These are phyloP conservation scores for Gastrophryne carolinensis DNA, from an alignment of 2,797 vertebrate species.

Conservation along the genomic window DNA sequence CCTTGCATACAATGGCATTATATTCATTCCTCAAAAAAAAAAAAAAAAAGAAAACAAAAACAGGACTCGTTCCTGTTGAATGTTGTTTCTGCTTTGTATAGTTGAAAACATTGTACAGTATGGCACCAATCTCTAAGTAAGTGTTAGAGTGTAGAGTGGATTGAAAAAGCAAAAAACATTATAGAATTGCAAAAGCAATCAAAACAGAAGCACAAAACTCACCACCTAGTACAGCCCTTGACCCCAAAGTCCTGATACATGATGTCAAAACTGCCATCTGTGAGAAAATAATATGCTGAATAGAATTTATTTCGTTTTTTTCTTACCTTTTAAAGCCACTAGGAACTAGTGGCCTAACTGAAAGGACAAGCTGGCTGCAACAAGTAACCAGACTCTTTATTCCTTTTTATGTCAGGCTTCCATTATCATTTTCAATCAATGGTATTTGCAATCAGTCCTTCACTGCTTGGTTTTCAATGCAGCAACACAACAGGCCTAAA, in stretches of 20 bases:
- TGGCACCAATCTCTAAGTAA: too few species aligned
- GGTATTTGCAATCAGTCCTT: neutral
- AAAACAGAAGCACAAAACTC: neutral
- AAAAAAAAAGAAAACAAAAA: too few species aligned
- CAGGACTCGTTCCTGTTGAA: too few species aligned
- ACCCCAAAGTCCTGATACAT: neutral
- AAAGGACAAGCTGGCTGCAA: neutral
- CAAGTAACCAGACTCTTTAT: slow-evolving; percentile 7
- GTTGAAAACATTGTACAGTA: too few species aligned
- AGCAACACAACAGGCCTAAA: slow-evolving; percentile 6
- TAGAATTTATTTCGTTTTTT: neutral
- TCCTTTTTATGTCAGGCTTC: neutral
- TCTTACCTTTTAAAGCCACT: neutral
- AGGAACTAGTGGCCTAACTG: neutral
- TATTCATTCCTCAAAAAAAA: too few species aligned
- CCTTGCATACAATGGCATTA: too few species aligned
- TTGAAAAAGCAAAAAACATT: neutral
- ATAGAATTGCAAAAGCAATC: neutral
- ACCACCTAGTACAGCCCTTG: neutral
- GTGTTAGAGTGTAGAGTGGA: too few species aligned
- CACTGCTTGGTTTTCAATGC: slow-evolving; percentile 19
- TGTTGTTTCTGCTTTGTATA: too few species aligned
- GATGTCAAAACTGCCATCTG: neutral
- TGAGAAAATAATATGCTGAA: neutral
- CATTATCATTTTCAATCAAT: neutral